phyloP scores from a whole-genome alignment of 2,113 vertebrate species.

The Callocephalon fimbriatum region DNA sequence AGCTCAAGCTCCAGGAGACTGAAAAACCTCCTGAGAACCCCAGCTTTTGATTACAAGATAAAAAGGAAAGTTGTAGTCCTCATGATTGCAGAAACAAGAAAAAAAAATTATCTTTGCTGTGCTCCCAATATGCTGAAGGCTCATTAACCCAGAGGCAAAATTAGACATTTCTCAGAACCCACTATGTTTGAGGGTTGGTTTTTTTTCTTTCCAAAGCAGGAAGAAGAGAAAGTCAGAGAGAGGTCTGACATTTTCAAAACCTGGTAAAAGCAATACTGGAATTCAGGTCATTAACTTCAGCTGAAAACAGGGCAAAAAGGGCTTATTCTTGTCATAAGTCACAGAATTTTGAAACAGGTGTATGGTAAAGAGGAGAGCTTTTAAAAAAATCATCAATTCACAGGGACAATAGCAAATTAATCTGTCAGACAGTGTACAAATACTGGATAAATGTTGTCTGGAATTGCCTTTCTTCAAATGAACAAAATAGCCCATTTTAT shows the following conservation, averaged over 20 bases:
- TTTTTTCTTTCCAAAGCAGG: neutral
- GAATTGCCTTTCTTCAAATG: neutral
- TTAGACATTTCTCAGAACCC: neutral
- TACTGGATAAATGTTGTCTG: neutral
- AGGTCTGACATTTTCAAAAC: neutral
- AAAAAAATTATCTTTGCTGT: neutral
- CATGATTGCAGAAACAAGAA: neutral
- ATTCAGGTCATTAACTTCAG: neutral
- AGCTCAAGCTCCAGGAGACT: neutral
- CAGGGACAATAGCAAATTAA: neutral
- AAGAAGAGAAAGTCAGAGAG: constrained; percentile 3
- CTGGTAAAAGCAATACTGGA: neutral
- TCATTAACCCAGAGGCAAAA: constrained; percentile 36
- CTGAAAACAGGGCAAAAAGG: neutral
- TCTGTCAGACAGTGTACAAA: constrained; percentile 9
- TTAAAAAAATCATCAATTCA: neutral
- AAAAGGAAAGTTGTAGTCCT: neutral
- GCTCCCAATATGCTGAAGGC: neutral
- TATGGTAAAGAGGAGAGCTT: neutral
- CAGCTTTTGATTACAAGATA: constrained; percentile 13
- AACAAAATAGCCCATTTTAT: neutral
- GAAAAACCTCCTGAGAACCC: constrained; percentile 1
- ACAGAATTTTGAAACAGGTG: neutral
- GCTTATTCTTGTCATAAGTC: neutral
- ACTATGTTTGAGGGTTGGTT: neutral